A percentile compares a stretch with the other conserved stretches of the same genome.
These are phyloP conservation scores for Macrocentrus cingulum DNA, from an alignment of 1,140 invertebrate genomes.

Conservation along the genomic window DNA sequence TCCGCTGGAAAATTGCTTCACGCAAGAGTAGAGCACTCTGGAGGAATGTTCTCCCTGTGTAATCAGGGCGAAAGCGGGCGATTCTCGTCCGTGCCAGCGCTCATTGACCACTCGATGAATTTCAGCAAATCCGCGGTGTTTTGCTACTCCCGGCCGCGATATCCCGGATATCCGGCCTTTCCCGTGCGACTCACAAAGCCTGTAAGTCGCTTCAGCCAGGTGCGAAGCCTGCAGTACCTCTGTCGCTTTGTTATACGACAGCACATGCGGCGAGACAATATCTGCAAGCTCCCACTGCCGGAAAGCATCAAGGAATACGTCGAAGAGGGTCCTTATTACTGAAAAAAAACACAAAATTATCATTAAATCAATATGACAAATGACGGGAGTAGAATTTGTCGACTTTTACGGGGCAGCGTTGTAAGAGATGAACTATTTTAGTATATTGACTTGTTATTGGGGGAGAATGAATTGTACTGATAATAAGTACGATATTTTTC, in stretches of 20 bases:
- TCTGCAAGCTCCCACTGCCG: conserved; percentile 73
- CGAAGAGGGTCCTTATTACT: conserved; percentile 60
- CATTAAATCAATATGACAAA: neutral
- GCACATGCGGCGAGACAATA: conserved; percentile 70
- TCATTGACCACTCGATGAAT: conserved; percentile 72
- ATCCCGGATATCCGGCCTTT: conserved; percentile 68
- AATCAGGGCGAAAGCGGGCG: conserved; percentile 67
- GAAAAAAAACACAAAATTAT: neutral
- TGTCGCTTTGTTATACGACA: conserved; percentile 78
- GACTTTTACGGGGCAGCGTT: conserved; percentile 1
- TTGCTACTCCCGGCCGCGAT: conserved; percentile 70
- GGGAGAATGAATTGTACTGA: too few species aligned
- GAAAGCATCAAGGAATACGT: conserved; percentile 68
- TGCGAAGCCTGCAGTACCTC: conserved; percentile 73
- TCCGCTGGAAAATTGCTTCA: conserved; percentile 75
- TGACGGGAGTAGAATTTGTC: neutral
- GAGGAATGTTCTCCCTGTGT: conserved; percentile 69
- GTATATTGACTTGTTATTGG: too few species aligned
- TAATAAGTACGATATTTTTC: too few species aligned
- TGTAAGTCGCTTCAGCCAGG: conserved; percentile 73
- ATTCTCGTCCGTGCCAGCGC: conserved; percentile 68
- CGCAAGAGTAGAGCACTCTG: conserved; percentile 69
- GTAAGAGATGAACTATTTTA: too few species aligned
- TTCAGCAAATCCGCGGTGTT: conserved; percentile 71
- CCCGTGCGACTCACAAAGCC: conserved; percentile 76